Evolutionary conservation across 2,888 invertebrate species (phyloP), one percentile per base, ranked within the genome.

Genomic region (Hirtodrosophila confusa): DNA sequence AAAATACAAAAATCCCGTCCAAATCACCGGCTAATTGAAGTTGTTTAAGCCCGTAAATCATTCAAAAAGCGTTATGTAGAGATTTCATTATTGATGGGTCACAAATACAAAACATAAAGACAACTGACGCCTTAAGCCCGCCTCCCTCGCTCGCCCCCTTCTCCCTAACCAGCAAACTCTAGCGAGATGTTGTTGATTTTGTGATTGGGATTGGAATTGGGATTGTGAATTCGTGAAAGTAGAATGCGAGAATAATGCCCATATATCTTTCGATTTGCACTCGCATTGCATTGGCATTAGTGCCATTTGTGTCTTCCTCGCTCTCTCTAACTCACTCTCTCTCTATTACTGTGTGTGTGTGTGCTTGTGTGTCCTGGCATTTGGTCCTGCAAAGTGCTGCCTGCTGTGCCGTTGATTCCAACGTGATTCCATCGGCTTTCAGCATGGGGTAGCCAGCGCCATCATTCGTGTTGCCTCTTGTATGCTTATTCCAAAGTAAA

Each of bases 401-500:
- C 70, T 35, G 70, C 70, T 69, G 75, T 53, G 62, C 31, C 43
- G 39, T 54, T 47, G 68, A 41, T 41, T 11, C 29, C 29, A 49
- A 36, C 36, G 36, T 37, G 48, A 53, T 48, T 48, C 36, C 67
- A 45, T 44, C 31, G 49, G n/a, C 33, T 36, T 12, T 3, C 35
- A 55, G 23, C 35, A 11, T 49, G 41, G 33, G 36, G 10, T 17
- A 17, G 17, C 17, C 17, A 17, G 17, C 17, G 17, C 17, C 17
- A 17, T 17, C 17, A 17, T 31, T 57, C 45, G 37, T 41, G n/a
- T 33, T 33, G 43, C 58, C 40, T 45, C 51, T 51, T 57, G 80
- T 62, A 50, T 66, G 77, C 66, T 80, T 66, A 63, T 69, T 80
- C 69, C 69, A 49, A 55, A 75, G 85, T 78, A 85, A 85, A 82